phyloP scores from a whole-genome alignment of 2,888 invertebrate species.

The Scrobipalpa atriplicella region DNA sequence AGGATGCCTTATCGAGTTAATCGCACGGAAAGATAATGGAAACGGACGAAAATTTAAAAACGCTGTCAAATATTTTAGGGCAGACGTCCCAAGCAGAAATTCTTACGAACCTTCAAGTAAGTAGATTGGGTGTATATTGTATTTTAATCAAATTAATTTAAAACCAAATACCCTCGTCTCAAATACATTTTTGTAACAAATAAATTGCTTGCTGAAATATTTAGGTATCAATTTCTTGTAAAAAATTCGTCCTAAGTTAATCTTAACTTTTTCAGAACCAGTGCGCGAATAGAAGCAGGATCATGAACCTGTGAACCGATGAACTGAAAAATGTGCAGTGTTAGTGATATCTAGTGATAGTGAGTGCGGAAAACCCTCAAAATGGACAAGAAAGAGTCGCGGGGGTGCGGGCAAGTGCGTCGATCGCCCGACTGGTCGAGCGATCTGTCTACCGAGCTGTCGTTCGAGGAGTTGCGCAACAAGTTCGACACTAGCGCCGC shows the following conservation, averaged over 20 bases:
- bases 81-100: background rate
- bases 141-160: too few species aligned
- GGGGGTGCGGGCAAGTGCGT: conserved; percentile 69
- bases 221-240: background rate
- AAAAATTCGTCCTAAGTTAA: background rate
- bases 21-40: conserved; percentile 14
- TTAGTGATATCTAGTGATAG: conserved; percentile 46
- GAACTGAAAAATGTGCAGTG: conserved; percentile 36
- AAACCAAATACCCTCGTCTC: background rate
- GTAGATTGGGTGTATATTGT: too few species aligned
- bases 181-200: background rate
- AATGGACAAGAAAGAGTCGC: conserved; percentile 61
- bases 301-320: conserved; percentile 10
- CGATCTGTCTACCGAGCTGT: conserved; percentile 63
- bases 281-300: background rate
- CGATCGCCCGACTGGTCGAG: conserved; percentile 56
- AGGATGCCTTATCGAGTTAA: background rate
- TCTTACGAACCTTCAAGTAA: too few species aligned
- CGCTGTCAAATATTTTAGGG: background rate
- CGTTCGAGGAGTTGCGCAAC: conserved; percentile 74
- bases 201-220: background rate
- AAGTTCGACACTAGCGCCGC: conserved; percentile 73
- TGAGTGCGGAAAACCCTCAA: conserved; percentile 47
- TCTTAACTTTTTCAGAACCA: conserved; percentile 18
- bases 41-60: background rate